phyloP scores from a whole-genome alignment of 2,113 vertebrate species.

The Sceloporus undulatus region DNA sequence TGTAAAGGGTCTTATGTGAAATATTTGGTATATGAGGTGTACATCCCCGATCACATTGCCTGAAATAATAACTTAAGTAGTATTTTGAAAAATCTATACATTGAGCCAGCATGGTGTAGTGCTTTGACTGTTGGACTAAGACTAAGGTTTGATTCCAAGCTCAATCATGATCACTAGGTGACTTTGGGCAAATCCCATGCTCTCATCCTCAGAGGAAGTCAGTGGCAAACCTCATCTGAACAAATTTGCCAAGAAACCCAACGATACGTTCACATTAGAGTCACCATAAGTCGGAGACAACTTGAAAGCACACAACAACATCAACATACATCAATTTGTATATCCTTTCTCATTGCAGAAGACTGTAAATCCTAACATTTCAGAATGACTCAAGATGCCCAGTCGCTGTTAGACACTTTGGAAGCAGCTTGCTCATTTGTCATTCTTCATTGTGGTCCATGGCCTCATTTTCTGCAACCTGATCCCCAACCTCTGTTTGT shows the following conservation, averaged over 20 bases:
- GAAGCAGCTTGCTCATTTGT: background rate
- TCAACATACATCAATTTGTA: background rate
- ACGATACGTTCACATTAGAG: too few relatives aligned
- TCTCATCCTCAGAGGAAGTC: too few relatives aligned
- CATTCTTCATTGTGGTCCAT: background rate
- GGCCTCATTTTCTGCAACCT: background rate
- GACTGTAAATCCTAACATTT: slow-evolving; percentile 7
- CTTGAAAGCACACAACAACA: too few relatives aligned
- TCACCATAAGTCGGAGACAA: too few relatives aligned
- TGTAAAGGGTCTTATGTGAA: too few relatives aligned
- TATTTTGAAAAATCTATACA: background rate
- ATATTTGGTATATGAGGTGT: background rate
- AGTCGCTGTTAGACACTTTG: background rate
- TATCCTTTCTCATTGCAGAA: background rate
- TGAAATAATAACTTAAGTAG: background rate
- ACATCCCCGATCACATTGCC: background rate
- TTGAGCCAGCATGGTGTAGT: too few relatives aligned
- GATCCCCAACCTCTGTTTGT: background rate
- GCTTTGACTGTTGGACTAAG: too few relatives aligned
- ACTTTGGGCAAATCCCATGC: too few relatives aligned
- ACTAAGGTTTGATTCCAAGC: too few relatives aligned
- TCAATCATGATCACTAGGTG: too few relatives aligned
- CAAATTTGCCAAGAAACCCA: too few relatives aligned
- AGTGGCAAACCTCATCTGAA: too few relatives aligned
- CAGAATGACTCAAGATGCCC: background rate